These are phyloP conservation scores for Amphipoea oculea DNA, from an alignment of 2,888 invertebrate genomes.

Conservation along the genomic window DNA sequence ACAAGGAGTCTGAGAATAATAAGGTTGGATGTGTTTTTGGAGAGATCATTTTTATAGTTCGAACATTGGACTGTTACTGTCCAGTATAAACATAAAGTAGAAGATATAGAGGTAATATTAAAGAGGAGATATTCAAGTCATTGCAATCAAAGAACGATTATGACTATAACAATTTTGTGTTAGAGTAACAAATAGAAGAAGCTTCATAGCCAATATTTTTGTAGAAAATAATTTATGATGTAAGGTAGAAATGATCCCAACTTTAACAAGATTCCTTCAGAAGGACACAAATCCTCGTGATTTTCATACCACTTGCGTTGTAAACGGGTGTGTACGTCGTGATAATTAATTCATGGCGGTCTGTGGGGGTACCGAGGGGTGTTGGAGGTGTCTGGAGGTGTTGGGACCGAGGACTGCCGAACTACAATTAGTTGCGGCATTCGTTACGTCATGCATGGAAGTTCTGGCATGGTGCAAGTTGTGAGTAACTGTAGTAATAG, in stretches of 20 bases:
- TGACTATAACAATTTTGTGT: neutral
- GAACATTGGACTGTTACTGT: no score
- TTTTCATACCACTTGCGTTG: conserved; percentile 51
- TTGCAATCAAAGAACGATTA: neutral
- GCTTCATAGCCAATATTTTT: neutral
- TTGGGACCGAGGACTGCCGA: conserved; percentile 52
- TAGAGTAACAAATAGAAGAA: neutral
- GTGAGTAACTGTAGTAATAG: neutral
- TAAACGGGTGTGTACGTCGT: conserved; percentile 64
- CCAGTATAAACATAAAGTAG: neutral
- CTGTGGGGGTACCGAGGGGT: conserved; percentile 40
- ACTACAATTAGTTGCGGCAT: conserved; percentile 69
- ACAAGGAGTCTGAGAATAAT: conserved; percentile 44
- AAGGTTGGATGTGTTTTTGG: conserved; percentile 33
- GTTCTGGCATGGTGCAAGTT: conserved; percentile 38
- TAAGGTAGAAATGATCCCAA: neutral
- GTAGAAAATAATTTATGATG: neutral
- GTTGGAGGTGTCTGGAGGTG: conserved; percentile 55
- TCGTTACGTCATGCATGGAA: conserved; percentile 64
- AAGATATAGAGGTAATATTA: neutral
- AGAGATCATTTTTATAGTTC: conserved; percentile 12
- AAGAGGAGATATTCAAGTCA: neutral
- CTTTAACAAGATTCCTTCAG: conserved; percentile 5
- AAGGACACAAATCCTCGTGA: conserved; percentile 36
- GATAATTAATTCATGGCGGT: conserved; percentile 73